Conservation (phyloP, 92 coral and sea anemone species). For the Palythoa heliodiscus region DNA sequence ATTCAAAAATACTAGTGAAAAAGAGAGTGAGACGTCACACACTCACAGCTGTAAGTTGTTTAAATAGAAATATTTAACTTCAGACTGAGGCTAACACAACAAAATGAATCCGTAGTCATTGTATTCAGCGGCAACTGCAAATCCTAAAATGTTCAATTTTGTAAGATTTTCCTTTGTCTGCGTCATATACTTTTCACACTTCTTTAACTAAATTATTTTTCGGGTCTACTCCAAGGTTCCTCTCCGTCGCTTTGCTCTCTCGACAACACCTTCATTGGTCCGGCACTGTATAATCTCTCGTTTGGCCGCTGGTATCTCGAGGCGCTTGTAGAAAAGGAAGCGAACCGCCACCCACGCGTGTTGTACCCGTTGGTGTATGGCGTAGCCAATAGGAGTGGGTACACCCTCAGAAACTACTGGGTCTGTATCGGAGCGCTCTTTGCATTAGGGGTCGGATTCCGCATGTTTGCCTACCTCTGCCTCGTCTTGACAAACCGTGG, state of each 20-base stretch:
- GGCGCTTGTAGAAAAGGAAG: conserved; percentile 63
- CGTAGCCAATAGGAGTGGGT: conserved; percentile 55
- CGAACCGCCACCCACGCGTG: conserved; percentile 59
- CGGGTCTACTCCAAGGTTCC: conserved; percentile 29
- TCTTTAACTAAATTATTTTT: background rate
- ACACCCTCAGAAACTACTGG: conserved; percentile 55
- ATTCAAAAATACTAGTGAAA: too few species aligned
- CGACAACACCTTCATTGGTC: conserved; percentile 61
- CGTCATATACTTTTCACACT: too few species aligned
- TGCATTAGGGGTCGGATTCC: conserved; percentile 53
- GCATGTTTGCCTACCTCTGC: conserved; percentile 47
- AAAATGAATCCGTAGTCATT: too few species aligned
- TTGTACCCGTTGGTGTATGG: conserved; percentile 39
- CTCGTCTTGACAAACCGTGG: conserved; percentile 66
- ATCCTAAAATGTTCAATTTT: background rate
- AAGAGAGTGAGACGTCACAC: too few species aligned
- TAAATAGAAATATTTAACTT: too few species aligned
- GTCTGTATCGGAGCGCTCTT: conserved; percentile 51
- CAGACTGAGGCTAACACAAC: too few species aligned
- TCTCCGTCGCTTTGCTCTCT: conserved; percentile 62
- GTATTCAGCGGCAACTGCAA: background rate
- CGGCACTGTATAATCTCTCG: conserved; percentile 63
- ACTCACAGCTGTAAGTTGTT: too few species aligned
- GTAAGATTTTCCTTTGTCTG: background rate
- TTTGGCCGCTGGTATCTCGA: conserved; percentile 68